Evolutionary conservation across 2,113 vertebrate species (phyloP).

Genomic region (Cricetomys ansorgei): DNA sequence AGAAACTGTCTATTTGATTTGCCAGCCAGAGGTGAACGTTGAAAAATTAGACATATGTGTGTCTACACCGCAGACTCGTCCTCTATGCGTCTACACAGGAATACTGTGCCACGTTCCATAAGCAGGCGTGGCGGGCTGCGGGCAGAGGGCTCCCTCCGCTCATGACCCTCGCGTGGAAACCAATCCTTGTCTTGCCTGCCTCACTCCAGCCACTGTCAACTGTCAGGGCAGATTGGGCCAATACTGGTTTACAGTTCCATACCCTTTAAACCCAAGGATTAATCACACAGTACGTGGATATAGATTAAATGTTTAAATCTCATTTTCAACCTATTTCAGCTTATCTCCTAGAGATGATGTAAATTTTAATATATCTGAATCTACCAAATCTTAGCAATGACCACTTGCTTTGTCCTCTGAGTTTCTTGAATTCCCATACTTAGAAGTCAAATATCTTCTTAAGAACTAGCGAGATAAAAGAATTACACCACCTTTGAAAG

Average conservation of each 20-base stretch:
- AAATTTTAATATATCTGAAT: conserved; percentile 44
- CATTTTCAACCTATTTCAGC: conserved; percentile 63
- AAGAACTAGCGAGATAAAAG: not conserved
- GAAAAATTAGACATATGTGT: conserved; percentile 37
- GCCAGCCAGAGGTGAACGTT: not conserved
- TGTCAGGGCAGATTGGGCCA: conserved; percentile 69
- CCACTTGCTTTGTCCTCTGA: not conserved
- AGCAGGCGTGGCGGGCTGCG: conserved; percentile 56
- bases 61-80: conserved; percentile 41
- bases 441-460: conserved; percentile 18
- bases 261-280: conserved; percentile 67
- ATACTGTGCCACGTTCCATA: conserved; percentile 55
- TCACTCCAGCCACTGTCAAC: conserved; percentile 58
- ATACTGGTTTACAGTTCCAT: conserved; percentile 70
- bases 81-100: conserved; percentile 52
- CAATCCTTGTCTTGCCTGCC: conserved; percentile 61
- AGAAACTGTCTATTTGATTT: conserved; percentile 10
- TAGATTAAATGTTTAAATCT: conserved; percentile 70
- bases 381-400: conserved; percentile 53
- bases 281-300: conserved; percentile 64
- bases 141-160: conserved; percentile 62
- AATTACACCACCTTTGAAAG: conserved; percentile 27
- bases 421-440: not conserved
- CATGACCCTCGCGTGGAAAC: conserved; percentile 75
- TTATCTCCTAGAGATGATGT: conserved; percentile 46